Evolutionary conservation across 2,888 invertebrate species (phyloP).

Genomic region (Hylaea fasciaria): DNA sequence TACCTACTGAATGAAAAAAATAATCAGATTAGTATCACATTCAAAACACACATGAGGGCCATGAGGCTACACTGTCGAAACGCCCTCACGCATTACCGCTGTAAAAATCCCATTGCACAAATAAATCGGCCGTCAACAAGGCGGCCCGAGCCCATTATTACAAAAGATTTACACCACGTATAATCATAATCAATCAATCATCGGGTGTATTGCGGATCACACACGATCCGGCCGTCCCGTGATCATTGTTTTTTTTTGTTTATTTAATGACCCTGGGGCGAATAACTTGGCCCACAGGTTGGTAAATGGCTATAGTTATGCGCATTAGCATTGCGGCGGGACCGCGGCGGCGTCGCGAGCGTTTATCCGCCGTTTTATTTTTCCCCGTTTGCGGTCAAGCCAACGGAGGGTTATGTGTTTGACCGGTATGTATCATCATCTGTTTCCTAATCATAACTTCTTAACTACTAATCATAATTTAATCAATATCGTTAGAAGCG

Average conservation of each 20-base stretch:
- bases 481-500: too few species aligned
- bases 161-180: conserved; percentile 26
- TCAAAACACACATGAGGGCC: too few species aligned
- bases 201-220: conserved; percentile 24
- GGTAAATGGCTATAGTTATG: conserved; percentile 15
- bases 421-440: too few species aligned
- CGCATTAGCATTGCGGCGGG: conserved; percentile 17
- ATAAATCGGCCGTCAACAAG: conserved; percentile 6
- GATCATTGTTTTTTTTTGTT: conserved; percentile 13
- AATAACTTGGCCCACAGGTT: conserved; percentile 8
- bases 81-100: not conserved
- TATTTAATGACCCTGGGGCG: conserved; percentile 9
- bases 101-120: not conserved
- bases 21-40: too few species aligned
- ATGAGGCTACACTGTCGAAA: too few species aligned
- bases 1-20: too few species aligned
- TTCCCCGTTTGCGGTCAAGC: not conserved
- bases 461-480: too few species aligned
- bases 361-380: conserved; percentile 18
- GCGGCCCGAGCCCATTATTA: conserved; percentile 17
- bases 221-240: conserved; percentile 16
- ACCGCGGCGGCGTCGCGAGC: conserved; percentile 11
- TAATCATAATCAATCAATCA: conserved; percentile 35
- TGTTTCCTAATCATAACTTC: too few species aligned
- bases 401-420: too few species aligned